These are phyloP conservation scores for Taphrorychus bicolor DNA, from an alignment of 2,888 invertebrate genomes.

Conservation along the genomic window DNA sequence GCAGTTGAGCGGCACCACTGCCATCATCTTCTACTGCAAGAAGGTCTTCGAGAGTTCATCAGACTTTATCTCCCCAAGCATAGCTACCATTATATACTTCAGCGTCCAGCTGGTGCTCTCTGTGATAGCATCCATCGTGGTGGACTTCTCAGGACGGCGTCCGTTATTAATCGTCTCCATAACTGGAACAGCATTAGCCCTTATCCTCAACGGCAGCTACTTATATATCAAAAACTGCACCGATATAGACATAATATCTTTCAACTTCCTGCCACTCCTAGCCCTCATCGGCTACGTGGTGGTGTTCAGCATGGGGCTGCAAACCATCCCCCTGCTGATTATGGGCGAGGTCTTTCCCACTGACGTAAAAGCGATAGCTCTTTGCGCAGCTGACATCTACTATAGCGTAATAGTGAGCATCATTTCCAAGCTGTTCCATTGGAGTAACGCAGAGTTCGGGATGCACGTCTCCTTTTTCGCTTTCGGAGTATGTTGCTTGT, in stretches of 20 bases:
- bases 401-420: slow-evolving; percentile 61
- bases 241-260: slow-evolving; percentile 52
- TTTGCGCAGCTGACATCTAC: slow-evolving; percentile 64
- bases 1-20: slow-evolving; percentile 67
- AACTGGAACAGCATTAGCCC: slow-evolving; percentile 56
- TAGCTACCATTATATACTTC: slow-evolving; percentile 53
- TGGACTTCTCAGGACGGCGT: slow-evolving; percentile 65
- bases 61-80: slow-evolving; percentile 57
- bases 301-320: slow-evolving; percentile 62
- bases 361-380: slow-evolving; percentile 64
- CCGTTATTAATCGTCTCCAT: slow-evolving; percentile 63
- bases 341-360: slow-evolving; percentile 65
- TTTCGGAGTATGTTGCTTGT: slow-evolving; percentile 54
- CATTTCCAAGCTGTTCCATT: slow-evolving; percentile 61
- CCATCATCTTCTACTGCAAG: slow-evolving; percentile 68
- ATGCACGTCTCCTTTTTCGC: slow-evolving; percentile 61
- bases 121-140: slow-evolving; percentile 64
- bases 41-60: slow-evolving; percentile 58
- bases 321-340: slow-evolving; percentile 63
- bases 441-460: slow-evolving; percentile 56
- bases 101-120: slow-evolving; percentile 66
- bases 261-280: slow-evolving; percentile 59
- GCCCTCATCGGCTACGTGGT: slow-evolving; percentile 61
- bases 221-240: slow-evolving; percentile 59
- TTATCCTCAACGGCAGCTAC: slow-evolving; percentile 58